Base-by-base conservation (phyloP, 2,113 vertebrate species). In the Seriola quinqueradiata region DNA sequence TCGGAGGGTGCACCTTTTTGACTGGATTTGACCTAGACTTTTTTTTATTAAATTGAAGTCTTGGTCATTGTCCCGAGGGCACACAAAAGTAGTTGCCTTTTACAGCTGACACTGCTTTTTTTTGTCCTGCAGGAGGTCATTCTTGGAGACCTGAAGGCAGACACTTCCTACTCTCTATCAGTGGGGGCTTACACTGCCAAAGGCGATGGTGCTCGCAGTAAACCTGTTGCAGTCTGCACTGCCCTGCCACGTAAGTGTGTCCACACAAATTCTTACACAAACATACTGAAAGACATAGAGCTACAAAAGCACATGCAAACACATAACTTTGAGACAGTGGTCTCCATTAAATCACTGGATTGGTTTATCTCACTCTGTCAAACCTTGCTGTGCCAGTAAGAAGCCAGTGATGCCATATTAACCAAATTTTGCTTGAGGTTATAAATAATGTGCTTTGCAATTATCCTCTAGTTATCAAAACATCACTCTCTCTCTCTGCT, bases 161-260 rank as follows among this genome's bases (percentile, higher is more conserved):
- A 99, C 95, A 98, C 97, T 0, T 95, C 96, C 23, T 99, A 99
- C 89, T 97, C 97, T 71, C 95, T 99, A 68, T 97, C 97, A n/a
- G 97, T 99, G 81, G 98, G 97, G 85, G 97, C 97, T 66, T 99
- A 99, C 79, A 99, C 97, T 44, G 97, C 97, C n/a, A 99, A 99
- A 94, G 98, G 97, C 73, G 97, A 99, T 2, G 98, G 98, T 59
- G 96, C 97, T 79, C 96, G 97, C 84, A 99, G 97, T 96, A 99
- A 98, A 90, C 95, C 97, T 60, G 96, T 96, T 67, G 82, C 96
- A 6, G 89, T 97, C 78, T 97, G 97, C 88, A 97, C 97, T 46
- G 96, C 96, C 54, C 95, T 96, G 83, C 97, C 98, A 95, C 89
- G 97, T 98, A 95, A 96, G 94, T 90, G 36, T 75, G 25, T 34